Conservation (phyloP, 2,113 vertebrate species). For the Pavo muticus region DNA sequence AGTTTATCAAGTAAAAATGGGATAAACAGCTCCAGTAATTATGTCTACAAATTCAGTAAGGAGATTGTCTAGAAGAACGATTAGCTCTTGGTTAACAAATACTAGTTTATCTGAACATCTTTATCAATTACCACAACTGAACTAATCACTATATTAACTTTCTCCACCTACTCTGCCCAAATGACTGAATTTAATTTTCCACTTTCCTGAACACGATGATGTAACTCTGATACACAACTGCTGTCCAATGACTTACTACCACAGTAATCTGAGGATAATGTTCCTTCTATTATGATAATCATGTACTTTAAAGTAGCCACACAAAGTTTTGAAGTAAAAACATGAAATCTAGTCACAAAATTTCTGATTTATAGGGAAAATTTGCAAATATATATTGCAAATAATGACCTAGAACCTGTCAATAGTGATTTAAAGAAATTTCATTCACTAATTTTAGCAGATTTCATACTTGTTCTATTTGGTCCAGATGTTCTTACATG, state of each 20-base stretch:
- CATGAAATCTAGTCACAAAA: not conserved
- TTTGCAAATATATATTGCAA: not conserved
- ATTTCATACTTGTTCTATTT: not conserved
- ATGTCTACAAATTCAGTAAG: not conserved
- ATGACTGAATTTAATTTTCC: not conserved
- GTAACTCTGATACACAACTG: not conserved
- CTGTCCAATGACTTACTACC: not conserved
- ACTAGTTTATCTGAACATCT: not conserved
- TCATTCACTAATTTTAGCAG: not conserved
- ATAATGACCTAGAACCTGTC: not conserved
- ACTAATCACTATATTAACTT: not conserved
- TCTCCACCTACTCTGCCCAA: not conserved
- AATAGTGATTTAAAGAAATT: not conserved
- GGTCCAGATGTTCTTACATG: not conserved
- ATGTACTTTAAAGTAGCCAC: not conserved
- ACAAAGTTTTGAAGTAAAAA: not conserved
- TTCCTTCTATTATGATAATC: not conserved
- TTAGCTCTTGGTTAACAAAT: too few relatives aligned
- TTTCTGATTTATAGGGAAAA: not conserved
- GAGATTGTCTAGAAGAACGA: not conserved
- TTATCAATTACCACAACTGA: not conserved
- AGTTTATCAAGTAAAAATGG: not conserved
- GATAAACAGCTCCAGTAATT: not conserved
- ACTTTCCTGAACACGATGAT: not conserved
- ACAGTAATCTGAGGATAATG: not conserved